Evolutionary conservation across 2,888 invertebrate species (phyloP).

Genomic region (Acrocyrtus sp.): DNA sequence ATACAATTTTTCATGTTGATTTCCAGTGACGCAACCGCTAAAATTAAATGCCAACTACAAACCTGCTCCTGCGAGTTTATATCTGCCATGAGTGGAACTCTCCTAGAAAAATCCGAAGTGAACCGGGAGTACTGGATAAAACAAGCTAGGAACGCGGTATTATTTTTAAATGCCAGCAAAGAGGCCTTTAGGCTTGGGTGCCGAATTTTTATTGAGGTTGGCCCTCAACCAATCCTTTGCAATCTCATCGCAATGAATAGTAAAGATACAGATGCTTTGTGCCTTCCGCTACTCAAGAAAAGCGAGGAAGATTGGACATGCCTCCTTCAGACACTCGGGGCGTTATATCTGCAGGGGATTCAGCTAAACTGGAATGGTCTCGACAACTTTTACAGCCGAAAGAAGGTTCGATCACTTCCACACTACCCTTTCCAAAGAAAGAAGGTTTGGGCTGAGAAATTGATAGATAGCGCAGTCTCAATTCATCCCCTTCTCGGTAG

Average conservation of each 20-base stretch:
- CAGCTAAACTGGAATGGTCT: conserved; percentile 35
- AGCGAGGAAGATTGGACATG: conserved; percentile 19
- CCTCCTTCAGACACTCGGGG: conserved; percentile 15
- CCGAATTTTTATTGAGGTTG: conserved; percentile 48
- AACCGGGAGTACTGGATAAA: conserved; percentile 8
- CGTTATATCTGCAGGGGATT: conserved; percentile 9
- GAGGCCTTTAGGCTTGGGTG: conserved; percentile 14
- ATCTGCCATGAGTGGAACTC: conserved; percentile 3
- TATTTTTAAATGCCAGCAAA: conserved; percentile 1
- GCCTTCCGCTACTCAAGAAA: conserved; percentile 24
- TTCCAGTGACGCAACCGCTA: not conserved
- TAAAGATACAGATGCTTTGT: not conserved
- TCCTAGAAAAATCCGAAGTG: not conserved
- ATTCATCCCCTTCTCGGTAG: conserved; percentile 26
- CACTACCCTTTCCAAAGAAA: conserved; percentile 37
- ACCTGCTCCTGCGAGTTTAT: not conserved
- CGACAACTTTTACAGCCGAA: conserved; percentile 6
- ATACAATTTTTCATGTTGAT: no score
- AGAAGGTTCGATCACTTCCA: conserved; percentile 22
- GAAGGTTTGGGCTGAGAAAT: conserved; percentile 17
- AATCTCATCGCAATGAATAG: conserved; percentile 21
- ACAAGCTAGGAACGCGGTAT: conserved; percentile 6
- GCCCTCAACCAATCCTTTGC: conserved; percentile 51
- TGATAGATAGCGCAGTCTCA: not conserved
- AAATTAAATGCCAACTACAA: not conserved